phyloP scores from a whole-genome alignment of 1,140 invertebrate species.

The Alviniconcha marisindica region DNA sequence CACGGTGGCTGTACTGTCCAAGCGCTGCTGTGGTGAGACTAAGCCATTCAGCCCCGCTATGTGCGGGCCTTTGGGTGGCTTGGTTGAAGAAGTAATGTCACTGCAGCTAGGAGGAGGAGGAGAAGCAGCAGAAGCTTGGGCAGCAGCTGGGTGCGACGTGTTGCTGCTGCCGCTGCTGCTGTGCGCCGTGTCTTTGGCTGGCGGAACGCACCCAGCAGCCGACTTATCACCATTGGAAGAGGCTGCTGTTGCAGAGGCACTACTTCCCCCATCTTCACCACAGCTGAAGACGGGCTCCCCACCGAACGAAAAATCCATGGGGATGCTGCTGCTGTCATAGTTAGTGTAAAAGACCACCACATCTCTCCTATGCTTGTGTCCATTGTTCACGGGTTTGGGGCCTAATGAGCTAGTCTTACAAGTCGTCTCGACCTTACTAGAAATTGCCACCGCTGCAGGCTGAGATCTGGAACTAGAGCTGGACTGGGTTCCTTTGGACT shows the following conservation, averaged over 20 bases:
- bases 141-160: not conserved
- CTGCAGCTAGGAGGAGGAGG: not conserved
- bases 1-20: too few relatives aligned
- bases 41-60: slow-evolving; percentile 20
- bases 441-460: too few relatives aligned
- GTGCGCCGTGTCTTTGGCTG: not conserved
- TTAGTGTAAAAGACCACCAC: not conserved
- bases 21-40: not conserved
- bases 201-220: too few relatives aligned
- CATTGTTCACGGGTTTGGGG: not conserved
- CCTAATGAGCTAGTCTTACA: not conserved
- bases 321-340: not conserved
- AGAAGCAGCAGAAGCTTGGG: not conserved
- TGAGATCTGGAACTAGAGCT: too few relatives aligned
- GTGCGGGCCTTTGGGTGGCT: slow-evolving; percentile 17
- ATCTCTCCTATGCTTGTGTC: not conserved
- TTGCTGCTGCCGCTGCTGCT: not conserved
- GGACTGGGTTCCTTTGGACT: too few relatives aligned
- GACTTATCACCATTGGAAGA: too few relatives aligned
- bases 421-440: not conserved
- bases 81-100: not conserved
- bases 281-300: too few relatives aligned
- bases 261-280: too few relatives aligned
- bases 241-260: too few relatives aligned
- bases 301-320: too few relatives aligned